Percentiles rank a stretch among this genome's conserved stretches.
Conservation (phyloP, 2,888 invertebrate genomes). For the Ceriagrion tenellum region DNA sequence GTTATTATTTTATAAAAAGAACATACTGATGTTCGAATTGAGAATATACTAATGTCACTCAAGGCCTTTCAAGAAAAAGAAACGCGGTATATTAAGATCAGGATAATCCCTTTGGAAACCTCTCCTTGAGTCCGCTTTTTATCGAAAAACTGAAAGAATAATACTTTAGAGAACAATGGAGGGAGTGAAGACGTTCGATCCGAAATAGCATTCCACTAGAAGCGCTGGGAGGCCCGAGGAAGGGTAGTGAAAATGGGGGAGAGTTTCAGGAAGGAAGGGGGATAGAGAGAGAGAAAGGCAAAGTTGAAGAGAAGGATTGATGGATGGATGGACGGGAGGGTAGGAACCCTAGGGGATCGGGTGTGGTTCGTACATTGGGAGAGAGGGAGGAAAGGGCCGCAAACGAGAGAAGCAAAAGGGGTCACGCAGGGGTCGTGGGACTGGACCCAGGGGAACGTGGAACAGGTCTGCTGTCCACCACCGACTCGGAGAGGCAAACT, state of each 20-base stretch:
- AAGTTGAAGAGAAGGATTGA: neutral
- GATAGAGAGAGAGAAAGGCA: neutral
- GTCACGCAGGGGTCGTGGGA: conserved; percentile 57
- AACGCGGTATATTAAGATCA: too few species aligned
- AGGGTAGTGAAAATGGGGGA: neutral
- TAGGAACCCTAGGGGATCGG: neutral
- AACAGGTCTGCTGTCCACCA: neutral
- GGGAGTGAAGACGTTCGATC: neutral
- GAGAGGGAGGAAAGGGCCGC: neutral
- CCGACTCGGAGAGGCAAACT: neutral
- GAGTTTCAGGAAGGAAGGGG: neutral
- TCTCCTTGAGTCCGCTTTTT: too few species aligned
- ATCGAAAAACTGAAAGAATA: too few species aligned
- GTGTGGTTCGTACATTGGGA: neutral
- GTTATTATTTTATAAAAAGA: too few species aligned
- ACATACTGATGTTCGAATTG: too few species aligned
- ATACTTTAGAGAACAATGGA: neutral
- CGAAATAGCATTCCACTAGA: neutral
- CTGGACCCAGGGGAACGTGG: neutral
- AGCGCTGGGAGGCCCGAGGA: neutral
- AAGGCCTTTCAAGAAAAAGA: too few species aligned
- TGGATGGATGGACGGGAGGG: neutral
- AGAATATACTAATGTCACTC: too few species aligned
- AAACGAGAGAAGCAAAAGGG: conserved; percentile 22
- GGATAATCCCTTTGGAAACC: too few species aligned